phyloP scores from a whole-genome alignment of 1,140 invertebrate genomes.

The Drosophila albomicans region DNA sequence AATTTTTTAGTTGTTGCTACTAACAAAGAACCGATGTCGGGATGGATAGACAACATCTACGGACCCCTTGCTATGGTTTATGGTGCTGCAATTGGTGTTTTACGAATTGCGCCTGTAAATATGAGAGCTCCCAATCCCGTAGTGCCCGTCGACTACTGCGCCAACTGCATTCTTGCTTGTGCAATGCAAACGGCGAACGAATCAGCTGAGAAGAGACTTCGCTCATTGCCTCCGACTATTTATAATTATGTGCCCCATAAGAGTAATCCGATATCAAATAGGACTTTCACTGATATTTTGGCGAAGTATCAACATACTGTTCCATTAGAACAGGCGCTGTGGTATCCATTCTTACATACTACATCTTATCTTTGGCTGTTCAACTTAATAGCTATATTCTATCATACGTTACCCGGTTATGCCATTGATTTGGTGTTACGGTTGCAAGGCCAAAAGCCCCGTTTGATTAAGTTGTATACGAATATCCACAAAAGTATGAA shows the following conservation, averaged over 20 bases:
- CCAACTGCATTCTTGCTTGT: conserved; percentile 90
- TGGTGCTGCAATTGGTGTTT: conserved; percentile 89
- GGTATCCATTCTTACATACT: conserved; percentile 85
- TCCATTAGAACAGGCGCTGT: conserved; percentile 84
- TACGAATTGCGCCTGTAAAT: conserved; percentile 88
- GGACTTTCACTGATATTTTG: conserved; percentile 84
- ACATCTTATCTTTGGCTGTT: conserved; percentile 78
- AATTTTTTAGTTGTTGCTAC: conserved; percentile 89
- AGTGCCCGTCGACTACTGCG: conserved; percentile 92
- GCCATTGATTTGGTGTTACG: conserved; percentile 86
- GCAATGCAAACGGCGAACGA: conserved; percentile 88
- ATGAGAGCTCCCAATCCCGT: conserved; percentile 87
- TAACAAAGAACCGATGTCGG: conserved; percentile 89
- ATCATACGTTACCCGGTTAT: conserved; percentile 87
- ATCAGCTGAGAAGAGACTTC: conserved; percentile 81
- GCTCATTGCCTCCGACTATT: conserved; percentile 84
- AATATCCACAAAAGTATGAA: conserved; percentile 89
- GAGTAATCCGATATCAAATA: conserved; percentile 87
- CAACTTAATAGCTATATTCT: conserved; percentile 84
- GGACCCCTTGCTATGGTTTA: conserved; percentile 92
- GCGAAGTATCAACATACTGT: conserved; percentile 60
- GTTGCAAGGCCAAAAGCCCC: conserved; percentile 78
- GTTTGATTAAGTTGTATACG: conserved; percentile 88
- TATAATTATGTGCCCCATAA: conserved; percentile 89
- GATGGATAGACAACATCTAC: conserved; percentile 96